Percentiles rank a stretch among this genome's conserved stretches.
These are phyloP conservation scores for Myotis lucifugus DNA, from an alignment of 2,113 vertebrate species.

Conservation along the genomic window DNA sequence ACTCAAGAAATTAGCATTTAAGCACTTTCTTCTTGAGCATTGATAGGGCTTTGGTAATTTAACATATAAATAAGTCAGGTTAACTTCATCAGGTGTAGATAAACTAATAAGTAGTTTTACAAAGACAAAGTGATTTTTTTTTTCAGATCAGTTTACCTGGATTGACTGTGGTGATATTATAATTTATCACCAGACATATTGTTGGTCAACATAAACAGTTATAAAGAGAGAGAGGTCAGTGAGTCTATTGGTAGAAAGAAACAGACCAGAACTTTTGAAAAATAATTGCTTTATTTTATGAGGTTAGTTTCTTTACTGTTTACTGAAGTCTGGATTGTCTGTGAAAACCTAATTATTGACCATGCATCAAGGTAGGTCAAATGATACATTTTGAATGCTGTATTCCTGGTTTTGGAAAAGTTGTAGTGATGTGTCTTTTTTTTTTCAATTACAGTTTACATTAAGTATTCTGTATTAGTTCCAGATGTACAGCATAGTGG, in stretches of 20 bases:
- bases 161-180: not conserved
- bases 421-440: not conserved
- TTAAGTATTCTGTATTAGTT: not conserved
- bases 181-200: not conserved
- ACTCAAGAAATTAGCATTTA: not conserved
- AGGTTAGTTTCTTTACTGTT: slow-evolving; percentile 33
- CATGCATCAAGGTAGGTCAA: not conserved
- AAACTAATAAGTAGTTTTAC: slow-evolving; percentile 36
- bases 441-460: not conserved
- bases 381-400: not conserved
- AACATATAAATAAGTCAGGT: not conserved
- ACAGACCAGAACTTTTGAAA: not conserved
- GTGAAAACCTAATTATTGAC: not conserved
- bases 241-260: not conserved
- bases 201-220: not conserved
- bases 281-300: slow-evolving; percentile 13
- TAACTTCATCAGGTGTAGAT: not conserved
- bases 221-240: not conserved
- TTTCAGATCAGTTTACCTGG: not conserved
- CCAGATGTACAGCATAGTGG: not conserved
- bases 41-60: not conserved
- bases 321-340: not conserved
- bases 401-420: slow-evolving; percentile 27
- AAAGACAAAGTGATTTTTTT: not conserved
- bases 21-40: not conserved